A percentile compares a stretch with the other conserved stretches of the same genome.
Conservation (phyloP, 2,113 vertebrate genomes). For the Chaenogobius annularis region DNA sequence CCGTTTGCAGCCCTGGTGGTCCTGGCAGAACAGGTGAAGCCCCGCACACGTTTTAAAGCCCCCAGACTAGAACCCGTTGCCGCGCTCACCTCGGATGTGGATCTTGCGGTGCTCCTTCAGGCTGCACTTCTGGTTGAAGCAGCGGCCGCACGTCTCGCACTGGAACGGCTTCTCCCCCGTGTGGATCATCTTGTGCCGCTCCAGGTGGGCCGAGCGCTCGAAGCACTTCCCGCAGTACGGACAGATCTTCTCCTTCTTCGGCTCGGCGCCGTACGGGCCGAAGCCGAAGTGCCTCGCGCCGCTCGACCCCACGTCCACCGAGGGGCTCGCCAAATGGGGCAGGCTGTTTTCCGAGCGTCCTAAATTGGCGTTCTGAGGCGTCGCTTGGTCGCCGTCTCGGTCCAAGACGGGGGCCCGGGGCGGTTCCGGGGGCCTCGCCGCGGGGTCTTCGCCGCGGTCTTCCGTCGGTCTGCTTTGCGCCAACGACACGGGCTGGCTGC, state of each 20-base stretch:
- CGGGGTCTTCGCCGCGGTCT: not conserved
- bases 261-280: constrained; percentile 16
- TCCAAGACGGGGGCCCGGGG: constrained; percentile 6
- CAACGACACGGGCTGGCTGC: constrained; percentile 6
- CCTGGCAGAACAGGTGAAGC: too few relatives aligned
- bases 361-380: not conserved
- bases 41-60: too few relatives aligned
- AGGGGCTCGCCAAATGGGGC: constrained; percentile 8
- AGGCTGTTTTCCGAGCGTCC: not conserved
- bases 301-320: not conserved
- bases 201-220: constrained; percentile 58
- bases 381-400: not conserved
- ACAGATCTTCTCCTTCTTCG: constrained; percentile 61
- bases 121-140: constrained; percentile 73
- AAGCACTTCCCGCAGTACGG: constrained; percentile 68
- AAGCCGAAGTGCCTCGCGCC: constrained; percentile 34
- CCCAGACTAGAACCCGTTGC: too few relatives aligned
- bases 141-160: constrained; percentile 62
- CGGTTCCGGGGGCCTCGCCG: not conserved
- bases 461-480: constrained; percentile 50
- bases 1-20: too few relatives aligned
- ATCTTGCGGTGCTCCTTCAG: constrained; percentile 73
- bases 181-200: constrained; percentile 69
- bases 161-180: constrained; percentile 69
- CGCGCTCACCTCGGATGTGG: constrained; percentile 48